phyloP scores from a whole-genome alignment of 2,888 invertebrate genomes.

The Thumatha senex region DNA sequence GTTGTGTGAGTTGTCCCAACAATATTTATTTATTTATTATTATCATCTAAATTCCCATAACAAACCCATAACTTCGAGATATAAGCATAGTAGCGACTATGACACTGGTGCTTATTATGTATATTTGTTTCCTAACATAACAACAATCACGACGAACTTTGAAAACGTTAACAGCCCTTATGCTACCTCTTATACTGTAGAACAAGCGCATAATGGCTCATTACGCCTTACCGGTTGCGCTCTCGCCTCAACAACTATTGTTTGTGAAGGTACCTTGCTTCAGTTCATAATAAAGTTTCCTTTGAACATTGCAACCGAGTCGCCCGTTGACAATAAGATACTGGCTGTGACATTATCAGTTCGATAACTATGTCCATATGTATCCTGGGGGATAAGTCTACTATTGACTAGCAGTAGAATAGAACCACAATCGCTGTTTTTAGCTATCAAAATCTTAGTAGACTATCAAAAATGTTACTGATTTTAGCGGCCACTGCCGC shows the following conservation, averaged over 20 bases:
- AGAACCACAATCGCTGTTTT: no score
- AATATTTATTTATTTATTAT: no score
- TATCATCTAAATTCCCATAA: conserved; percentile 37
- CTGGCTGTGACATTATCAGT: conserved; percentile 47
- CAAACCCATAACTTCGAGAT: conserved; percentile 32
- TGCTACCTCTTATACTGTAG: conserved; percentile 49
- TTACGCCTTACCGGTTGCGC: conserved; percentile 68
- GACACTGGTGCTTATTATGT: conserved; percentile 42
- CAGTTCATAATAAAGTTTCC: conserved; percentile 70
- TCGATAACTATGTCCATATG: conserved; percentile 49
- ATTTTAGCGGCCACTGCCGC: no score
- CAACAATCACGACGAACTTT: conserved; percentile 40
- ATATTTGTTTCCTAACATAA: conserved; percentile 44
- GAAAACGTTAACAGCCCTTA: conserved; percentile 50
- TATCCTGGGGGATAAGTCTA: no score
- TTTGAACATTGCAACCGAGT: conserved; percentile 54
- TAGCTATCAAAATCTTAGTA: no score
- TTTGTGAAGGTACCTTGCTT: conserved; percentile 62
- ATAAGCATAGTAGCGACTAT: conserved; percentile 25
- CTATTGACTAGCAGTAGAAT: no score
- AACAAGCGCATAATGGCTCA: conserved; percentile 71
- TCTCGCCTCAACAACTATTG: conserved; percentile 63
- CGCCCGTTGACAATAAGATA: conserved; percentile 56
- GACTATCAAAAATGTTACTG: no score
- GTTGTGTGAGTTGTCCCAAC: no score